phyloP scores from a whole-genome alignment of 2,888 invertebrate genomes.

The Scaptomyza cyrtandrae region DNA sequence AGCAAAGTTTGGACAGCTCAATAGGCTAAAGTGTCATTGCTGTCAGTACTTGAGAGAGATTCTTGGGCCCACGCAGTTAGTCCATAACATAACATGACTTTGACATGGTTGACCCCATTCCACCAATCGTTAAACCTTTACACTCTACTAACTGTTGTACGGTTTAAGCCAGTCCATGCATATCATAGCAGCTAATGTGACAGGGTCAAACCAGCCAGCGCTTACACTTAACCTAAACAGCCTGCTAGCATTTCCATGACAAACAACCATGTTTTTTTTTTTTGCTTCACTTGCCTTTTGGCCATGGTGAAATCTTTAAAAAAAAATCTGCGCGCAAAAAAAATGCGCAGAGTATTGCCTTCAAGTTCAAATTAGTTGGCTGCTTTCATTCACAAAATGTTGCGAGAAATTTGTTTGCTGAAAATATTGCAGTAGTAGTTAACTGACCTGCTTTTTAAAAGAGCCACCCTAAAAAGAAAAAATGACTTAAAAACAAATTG shows the following conservation, averaged over 20 bases:
- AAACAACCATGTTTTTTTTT: conserved; percentile 17
- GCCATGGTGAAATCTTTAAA: conserved; percentile 68
- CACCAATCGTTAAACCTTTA: conserved; percentile 78
- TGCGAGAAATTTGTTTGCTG: conserved; percentile 52
- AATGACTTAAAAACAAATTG: conserved; percentile 1
- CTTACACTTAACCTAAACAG: conserved; percentile 34
- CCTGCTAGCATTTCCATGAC: conserved; percentile 60
- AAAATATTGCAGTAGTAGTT: conserved; percentile 40
- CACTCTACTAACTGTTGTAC: conserved; percentile 74
- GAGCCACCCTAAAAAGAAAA: conserved; percentile 18
- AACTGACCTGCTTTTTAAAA: conserved; percentile 55
- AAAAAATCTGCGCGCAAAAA: conserved; percentile 20
- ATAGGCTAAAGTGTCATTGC: not conserved
- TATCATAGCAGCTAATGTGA: conserved; percentile 62
- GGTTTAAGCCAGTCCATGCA: conserved; percentile 50
- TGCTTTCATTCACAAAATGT: conserved; percentile 36
- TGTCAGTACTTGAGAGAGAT: conserved; percentile 5
- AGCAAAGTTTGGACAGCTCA: conserved; percentile 5
- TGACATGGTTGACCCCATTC: conserved; percentile 69
- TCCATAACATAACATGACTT: conserved; percentile 28
- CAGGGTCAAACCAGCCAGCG: conserved; percentile 65
- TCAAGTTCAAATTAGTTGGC: conserved; percentile 18
- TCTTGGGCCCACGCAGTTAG: conserved; percentile 27
- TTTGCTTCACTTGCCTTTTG: conserved; percentile 23
- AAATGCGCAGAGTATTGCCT: conserved; percentile 29